Conservation (phyloP, 2,113 vertebrate genomes). For the Jacana jacana region DNA sequence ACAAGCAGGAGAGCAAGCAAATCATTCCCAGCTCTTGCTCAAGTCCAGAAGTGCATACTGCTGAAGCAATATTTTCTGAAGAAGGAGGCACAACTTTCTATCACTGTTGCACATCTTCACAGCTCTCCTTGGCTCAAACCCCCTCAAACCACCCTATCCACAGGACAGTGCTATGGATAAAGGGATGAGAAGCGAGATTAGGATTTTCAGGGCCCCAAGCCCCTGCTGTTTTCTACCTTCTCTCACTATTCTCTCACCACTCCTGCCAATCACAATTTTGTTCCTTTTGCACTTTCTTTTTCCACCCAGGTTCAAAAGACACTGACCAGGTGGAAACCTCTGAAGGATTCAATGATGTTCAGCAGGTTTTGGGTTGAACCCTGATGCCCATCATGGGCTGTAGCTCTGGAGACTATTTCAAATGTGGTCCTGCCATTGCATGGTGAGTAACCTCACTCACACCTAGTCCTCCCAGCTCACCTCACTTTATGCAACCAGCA, state of each 20-base stretch:
- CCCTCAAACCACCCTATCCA: background rate
- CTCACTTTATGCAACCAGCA: fast-evolving
- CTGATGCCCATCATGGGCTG: too few relatives aligned
- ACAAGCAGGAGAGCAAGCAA: background rate
- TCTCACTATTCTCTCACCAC: background rate
- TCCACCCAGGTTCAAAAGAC: background rate
- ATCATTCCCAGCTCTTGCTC: background rate
- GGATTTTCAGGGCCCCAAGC: background rate
- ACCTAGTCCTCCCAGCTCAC: background rate
- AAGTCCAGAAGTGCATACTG: background rate
- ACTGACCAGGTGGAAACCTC: background rate
- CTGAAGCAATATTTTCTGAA: background rate
- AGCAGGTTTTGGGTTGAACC: background rate
- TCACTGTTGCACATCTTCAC: background rate
- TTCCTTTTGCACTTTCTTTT: background rate
- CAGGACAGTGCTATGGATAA: background rate
- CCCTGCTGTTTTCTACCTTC: background rate
- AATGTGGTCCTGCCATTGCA: fast-evolving
- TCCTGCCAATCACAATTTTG: background rate
- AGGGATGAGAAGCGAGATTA: background rate
- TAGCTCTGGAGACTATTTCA: background rate
- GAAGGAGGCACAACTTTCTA: background rate
- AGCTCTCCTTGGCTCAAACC: background rate
- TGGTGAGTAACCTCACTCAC: background rate
- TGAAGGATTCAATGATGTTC: background rate